A percentile compares a stretch with the other conserved stretches of the same genome.
phyloP scores from a whole-genome alignment of 2,113 vertebrate genomes.

The Suricata suricatta region DNA sequence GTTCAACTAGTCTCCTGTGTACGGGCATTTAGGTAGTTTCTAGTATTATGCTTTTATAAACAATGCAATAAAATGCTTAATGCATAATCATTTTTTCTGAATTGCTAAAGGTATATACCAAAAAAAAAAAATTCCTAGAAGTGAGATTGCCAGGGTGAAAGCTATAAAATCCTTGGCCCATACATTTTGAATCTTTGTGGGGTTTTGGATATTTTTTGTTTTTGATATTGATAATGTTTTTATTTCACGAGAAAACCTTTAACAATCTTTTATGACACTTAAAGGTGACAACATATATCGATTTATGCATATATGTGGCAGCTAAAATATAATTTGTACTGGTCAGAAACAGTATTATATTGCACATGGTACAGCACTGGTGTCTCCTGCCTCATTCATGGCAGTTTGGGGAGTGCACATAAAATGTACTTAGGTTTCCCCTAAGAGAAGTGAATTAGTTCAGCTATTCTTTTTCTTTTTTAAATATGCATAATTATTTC shows the following conservation, averaged over 20 bases:
- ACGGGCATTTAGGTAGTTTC: neutral
- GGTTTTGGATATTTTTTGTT: neutral
- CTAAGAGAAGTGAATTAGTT: slow-evolving; percentile 4
- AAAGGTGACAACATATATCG: neutral
- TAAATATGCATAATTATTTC: neutral
- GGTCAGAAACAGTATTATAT: neutral
- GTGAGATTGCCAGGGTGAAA: neutral
- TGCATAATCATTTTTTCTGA: neutral
- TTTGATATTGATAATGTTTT: neutral
- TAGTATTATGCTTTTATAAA: neutral
- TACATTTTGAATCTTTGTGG: neutral
- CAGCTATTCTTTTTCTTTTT: slow-evolving; percentile 45
- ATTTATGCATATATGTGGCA: neutral
- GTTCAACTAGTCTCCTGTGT: neutral
- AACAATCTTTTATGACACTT: neutral
- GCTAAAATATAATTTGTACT: neutral
- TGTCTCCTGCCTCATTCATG: neutral
- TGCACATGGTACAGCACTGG: neutral
- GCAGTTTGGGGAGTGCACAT: neutral
- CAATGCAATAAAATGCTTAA: neutral
- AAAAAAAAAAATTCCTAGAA: neutral
- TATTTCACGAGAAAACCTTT: neutral
- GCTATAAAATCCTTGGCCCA: neutral
- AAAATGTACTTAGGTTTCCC: neutral
- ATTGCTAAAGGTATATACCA: neutral